These are phyloP conservation scores for Sitobion miscanthi DNA, from an alignment of 1,140 invertebrate genomes.

Conservation along the genomic window DNA sequence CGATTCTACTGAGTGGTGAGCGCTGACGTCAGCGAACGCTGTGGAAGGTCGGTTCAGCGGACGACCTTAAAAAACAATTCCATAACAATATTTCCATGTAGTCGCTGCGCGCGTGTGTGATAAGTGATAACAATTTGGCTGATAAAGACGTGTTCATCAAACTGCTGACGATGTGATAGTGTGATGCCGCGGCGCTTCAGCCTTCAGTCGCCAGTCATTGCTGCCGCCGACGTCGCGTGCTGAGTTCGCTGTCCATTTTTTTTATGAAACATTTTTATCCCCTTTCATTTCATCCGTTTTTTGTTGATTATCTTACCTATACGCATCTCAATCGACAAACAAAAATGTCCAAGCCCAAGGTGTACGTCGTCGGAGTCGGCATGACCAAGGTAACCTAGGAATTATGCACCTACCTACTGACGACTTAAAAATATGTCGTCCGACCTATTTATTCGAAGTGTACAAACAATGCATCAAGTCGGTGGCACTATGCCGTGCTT, in stretches of 20 bases:
- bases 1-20: background rate
- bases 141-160: background rate
- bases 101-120: background rate
- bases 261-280: background rate
- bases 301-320: background rate
- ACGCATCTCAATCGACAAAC: background rate
- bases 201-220: background rate
- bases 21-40: background rate
- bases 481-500: background rate
- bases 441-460: background rate
- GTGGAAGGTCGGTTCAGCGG: background rate
- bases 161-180: background rate
- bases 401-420: background rate
- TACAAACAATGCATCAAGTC: background rate
- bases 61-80: background rate
- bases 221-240: too few species aligned
- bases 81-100: background rate
- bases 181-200: background rate
- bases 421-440: background rate
- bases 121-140: background rate
- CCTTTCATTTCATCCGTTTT: background rate
- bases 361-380: slow-evolving; percentile 94
- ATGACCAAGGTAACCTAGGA: slow-evolving; percentile 83
- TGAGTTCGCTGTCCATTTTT: background rate
- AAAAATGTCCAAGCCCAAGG: slow-evolving; percentile 63